Conservation (phyloP, 1,140 invertebrate species). For the Drosophila yakuba region DNA sequence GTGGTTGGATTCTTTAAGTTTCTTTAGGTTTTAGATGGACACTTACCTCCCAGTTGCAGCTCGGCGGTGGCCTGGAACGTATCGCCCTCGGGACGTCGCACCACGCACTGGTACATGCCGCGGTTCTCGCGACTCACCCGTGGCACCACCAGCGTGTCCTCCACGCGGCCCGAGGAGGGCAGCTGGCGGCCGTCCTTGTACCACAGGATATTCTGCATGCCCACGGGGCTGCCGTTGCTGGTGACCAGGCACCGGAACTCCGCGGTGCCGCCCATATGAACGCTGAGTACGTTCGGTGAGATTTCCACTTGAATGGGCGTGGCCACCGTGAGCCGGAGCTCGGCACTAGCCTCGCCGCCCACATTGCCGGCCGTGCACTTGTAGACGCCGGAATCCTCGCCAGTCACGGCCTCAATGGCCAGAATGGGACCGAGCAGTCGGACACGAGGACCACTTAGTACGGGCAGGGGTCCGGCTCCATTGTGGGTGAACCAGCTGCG, state of each 20-base stretch:
- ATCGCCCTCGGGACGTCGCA: slow-evolving; percentile 90
- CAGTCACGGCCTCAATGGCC: slow-evolving; percentile 89
- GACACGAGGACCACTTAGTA: slow-evolving; percentile 88
- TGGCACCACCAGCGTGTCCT: slow-evolving; percentile 88
- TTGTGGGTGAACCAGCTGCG: slow-evolving; percentile 88
- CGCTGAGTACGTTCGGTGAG: slow-evolving; percentile 89
- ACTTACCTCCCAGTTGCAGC: slow-evolving; percentile 91
- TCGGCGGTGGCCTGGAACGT: slow-evolving; percentile 92
- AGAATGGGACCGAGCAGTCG: slow-evolving; percentile 89
- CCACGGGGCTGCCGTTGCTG: slow-evolving; percentile 83
- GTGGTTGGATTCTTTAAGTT: too few relatives aligned
- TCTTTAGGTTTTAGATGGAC: slow-evolving; percentile 33
- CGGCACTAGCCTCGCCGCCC: slow-evolving; percentile 89
- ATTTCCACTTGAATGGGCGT: slow-evolving; percentile 90
- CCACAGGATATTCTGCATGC: slow-evolving; percentile 86
- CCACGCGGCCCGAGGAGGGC: slow-evolving; percentile 87
- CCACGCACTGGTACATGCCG: slow-evolving; percentile 95
- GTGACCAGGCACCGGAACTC: slow-evolving; percentile 90
- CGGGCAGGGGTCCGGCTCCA: slow-evolving; percentile 87
- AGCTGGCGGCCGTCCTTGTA: slow-evolving; percentile 91
- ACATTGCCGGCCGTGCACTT: slow-evolving; percentile 89
- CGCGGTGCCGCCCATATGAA: slow-evolving; percentile 91
- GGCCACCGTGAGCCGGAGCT: slow-evolving; percentile 88
- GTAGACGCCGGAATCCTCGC: slow-evolving; percentile 90
- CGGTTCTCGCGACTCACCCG: slow-evolving; percentile 91